These are phyloP conservation scores for Polyploca ridens DNA, from an alignment of 2,888 invertebrate genomes.

Conservation along the genomic window DNA sequence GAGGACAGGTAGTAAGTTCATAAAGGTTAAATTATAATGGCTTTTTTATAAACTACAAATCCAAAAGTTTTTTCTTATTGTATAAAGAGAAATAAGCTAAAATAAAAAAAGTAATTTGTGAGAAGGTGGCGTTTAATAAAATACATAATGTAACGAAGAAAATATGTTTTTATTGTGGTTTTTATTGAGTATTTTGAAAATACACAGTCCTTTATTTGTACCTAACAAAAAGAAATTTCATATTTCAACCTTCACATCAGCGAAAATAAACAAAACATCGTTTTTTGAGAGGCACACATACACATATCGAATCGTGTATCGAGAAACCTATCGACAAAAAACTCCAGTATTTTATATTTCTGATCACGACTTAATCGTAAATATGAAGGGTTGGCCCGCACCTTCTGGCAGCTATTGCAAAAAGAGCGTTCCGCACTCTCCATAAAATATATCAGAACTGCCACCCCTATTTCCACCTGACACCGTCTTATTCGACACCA, in stretches of 20 bases:
- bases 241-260: constrained; percentile 22
- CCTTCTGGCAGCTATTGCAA: constrained; percentile 83
- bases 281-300: constrained; percentile 39
- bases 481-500: constrained; percentile 27
- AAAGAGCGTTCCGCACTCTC: constrained; percentile 78
- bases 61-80: too few relatives aligned
- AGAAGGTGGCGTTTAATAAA: not conserved
- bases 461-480: constrained; percentile 30
- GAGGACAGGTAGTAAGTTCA: too few relatives aligned
- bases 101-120: not conserved
- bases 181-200: not conserved
- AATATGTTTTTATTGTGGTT: not conserved
- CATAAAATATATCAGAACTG: constrained; percentile 77
- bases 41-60: too few relatives aligned
- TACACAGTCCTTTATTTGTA: not conserved
- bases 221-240: constrained; percentile 2
- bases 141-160: not conserved
- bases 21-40: too few relatives aligned
- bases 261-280: constrained; percentile 35
- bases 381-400: constrained; percentile 82
- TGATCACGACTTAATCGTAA: constrained; percentile 84
- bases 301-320: constrained; percentile 57
- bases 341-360: constrained; percentile 78
- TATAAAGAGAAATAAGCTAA: too few relatives aligned
- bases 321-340: constrained; percentile 73